Evolutionary conservation across 2,888 invertebrate genomes (phyloP).

Genomic region (Augiades crinisus): DNA sequence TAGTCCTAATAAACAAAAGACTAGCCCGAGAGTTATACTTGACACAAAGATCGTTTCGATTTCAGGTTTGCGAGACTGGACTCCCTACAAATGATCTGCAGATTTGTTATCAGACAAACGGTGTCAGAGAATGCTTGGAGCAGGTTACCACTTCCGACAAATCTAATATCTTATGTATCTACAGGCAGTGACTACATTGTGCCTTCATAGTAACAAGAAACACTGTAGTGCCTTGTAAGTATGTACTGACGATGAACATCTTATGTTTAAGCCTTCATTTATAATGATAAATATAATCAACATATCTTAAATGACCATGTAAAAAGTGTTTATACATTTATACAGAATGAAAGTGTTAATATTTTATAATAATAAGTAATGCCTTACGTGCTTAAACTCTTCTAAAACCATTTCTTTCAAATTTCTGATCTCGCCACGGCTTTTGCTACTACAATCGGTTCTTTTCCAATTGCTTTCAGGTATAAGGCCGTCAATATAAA

Average conservation of each 20-base stretch:
- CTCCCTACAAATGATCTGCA: slow-evolving; percentile 86
- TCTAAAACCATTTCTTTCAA: no score
- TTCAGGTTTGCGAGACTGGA: slow-evolving; percentile 85
- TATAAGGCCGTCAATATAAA: no score
- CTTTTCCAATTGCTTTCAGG: no score
- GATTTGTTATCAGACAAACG: slow-evolving; percentile 87
- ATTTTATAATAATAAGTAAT: slow-evolving; percentile 34
- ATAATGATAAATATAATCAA: slow-evolving; percentile 29
- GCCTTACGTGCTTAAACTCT: no score
- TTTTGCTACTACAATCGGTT: no score
- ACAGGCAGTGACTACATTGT: slow-evolving; percentile 77
- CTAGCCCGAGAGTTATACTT: no score
- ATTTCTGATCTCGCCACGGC: no score
- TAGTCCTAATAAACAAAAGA: no score
- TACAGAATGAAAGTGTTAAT: slow-evolving; percentile 41
- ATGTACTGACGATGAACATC: slow-evolving; percentile 33
- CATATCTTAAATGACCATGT: slow-evolving; percentile 39
- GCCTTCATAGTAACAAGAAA: slow-evolving; percentile 47
- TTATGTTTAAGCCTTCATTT: slow-evolving; percentile 39
- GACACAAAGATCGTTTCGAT: slow-evolving; percentile 6
- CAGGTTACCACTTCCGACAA: slow-evolving; percentile 83
- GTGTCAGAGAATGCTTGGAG: slow-evolving; percentile 85
- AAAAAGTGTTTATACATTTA: slow-evolving; percentile 55
- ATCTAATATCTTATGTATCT: slow-evolving; percentile 68
- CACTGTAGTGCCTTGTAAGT: slow-evolving; percentile 50